Conservation (phyloP, 2,113 vertebrate genomes). For the Campylomormyrus numenius region DNA sequence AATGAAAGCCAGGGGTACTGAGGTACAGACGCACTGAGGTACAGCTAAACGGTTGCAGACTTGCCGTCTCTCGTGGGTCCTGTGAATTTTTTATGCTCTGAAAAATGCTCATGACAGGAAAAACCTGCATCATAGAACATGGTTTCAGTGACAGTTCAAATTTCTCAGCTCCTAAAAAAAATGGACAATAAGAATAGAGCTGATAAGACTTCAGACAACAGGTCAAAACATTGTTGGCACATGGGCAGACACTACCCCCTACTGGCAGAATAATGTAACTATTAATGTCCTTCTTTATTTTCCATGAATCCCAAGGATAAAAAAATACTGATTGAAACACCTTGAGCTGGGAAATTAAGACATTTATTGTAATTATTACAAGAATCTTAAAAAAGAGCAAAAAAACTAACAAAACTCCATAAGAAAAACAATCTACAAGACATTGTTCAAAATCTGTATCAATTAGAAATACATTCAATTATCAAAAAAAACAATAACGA, state of each 20-base stretch:
- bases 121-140: neutral
- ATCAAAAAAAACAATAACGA: slow-evolving; percentile 41
- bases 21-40: neutral
- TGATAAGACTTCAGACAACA: neutral
- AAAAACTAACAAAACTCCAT: slow-evolving; percentile 47
- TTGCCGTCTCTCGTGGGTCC: neutral
- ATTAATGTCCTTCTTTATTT: neutral
- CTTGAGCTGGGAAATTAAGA: slow-evolving; percentile 48
- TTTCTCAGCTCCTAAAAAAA: neutral
- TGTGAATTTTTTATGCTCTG: neutral
- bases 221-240: neutral
- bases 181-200: neutral
- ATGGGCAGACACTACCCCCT: neutral
- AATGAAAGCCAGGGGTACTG: neutral
- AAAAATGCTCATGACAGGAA: neutral
- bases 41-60: no score
- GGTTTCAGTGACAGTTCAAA: neutral
- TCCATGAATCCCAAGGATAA: neutral
- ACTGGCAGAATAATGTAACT: neutral
- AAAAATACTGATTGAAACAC: neutral
- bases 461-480: slow-evolving; percentile 61
- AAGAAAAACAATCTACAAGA: slow-evolving; percentile 46
- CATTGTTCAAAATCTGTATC: slow-evolving; percentile 44
- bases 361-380: slow-evolving; percentile 58
- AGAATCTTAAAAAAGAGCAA: slow-evolving; percentile 39